Evolutionary conservation across 2,113 vertebrate genomes (phyloP), one percentile per base, ranked within the genome.

Genomic region (Trochalopteron elliotii): DNA sequence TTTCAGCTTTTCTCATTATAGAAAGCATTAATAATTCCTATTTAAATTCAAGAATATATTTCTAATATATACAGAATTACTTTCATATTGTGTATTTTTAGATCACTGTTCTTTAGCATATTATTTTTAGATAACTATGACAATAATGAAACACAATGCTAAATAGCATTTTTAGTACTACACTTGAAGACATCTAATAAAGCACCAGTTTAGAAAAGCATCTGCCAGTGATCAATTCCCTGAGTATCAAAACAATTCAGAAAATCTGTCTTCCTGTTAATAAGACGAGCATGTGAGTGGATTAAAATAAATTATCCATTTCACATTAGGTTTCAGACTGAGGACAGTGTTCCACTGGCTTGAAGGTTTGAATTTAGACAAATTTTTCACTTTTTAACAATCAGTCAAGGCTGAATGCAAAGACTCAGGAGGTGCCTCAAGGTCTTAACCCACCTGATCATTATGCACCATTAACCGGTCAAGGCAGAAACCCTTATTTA

Each of bases 381-480:
- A 37, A 64, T 94, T 82, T 78, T 93, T 94, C 40, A 63, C 89
- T 69, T 95, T 94, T 77, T 77, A 97, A 89, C 39, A 45, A 74
- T 59, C 67, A 78, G 55, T 81, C 77, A 91, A 90, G 50, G 20
- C 49, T 93, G 76, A 97, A 75, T 78, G 64, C 35, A 95, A 63
- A 84, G 56, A 82, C 59, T 85, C 56, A 74, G 64, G 31, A 79
- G 44, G 25, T 31, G 52, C 82, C 44, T 92, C 37, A 80, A 24
- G 49, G 59, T 72, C 77, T 89, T 67, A 93, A 83, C 35, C 39
- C 77, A 81, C 63, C 44, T 94, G 60, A 93, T 91, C 4, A 1
- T 79, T 81, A 79, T 27, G 56, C 45, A 86, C 25, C 49, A 91
- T 52, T 64, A 92, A 61, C 19, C 70, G 33, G 28, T 39, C 86